phyloP scores from a whole-genome alignment of 1,140 invertebrate species.

The Formica exsecta region DNA sequence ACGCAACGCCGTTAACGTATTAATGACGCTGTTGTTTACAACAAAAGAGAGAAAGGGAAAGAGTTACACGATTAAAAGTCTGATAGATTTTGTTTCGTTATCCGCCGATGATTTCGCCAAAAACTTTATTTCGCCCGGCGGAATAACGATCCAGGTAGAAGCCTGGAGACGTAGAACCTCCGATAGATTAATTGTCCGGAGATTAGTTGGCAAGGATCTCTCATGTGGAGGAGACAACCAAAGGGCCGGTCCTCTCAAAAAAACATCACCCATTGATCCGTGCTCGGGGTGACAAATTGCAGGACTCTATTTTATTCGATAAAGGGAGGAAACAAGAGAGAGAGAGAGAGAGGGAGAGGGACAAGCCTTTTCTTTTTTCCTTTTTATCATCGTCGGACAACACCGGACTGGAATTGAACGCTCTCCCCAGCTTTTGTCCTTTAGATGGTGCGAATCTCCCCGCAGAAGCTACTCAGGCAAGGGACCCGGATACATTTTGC shows the following conservation, averaged over 20 bases:
- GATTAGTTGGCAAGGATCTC: constrained; percentile 63
- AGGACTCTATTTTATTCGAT: constrained; percentile 67
- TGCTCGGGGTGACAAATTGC: constrained; percentile 67
- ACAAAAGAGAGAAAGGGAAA: neutral
- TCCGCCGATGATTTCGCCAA: constrained; percentile 26
- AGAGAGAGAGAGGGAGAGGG: no score
- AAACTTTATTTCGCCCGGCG: neutral
- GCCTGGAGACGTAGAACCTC: constrained; percentile 40
- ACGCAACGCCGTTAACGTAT: constrained; percentile 33
- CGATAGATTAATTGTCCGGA: constrained; percentile 70
- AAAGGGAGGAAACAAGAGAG: constrained; percentile 50
- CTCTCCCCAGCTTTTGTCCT: constrained; percentile 28
- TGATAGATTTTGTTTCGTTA: constrained; percentile 3
- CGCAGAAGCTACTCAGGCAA: constrained; percentile 15
- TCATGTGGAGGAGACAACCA: constrained; percentile 58
- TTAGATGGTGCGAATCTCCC: neutral
- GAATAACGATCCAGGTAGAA: constrained; percentile 30
- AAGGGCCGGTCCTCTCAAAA: constrained; percentile 62
- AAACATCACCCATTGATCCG: constrained; percentile 69
- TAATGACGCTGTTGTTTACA: constrained; percentile 49
- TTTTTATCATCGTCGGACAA: constrained; percentile 64
- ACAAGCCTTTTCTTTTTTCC: neutral
- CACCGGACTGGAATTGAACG: constrained; percentile 45
- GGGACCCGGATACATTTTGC: neutral
- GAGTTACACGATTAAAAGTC: neutral